Evolutionary conservation across 2,797 vertebrate genomes (phyloP), one percentile per base, ranked within the genome.

Genomic region (Acanthurus lineatus): DNA sequence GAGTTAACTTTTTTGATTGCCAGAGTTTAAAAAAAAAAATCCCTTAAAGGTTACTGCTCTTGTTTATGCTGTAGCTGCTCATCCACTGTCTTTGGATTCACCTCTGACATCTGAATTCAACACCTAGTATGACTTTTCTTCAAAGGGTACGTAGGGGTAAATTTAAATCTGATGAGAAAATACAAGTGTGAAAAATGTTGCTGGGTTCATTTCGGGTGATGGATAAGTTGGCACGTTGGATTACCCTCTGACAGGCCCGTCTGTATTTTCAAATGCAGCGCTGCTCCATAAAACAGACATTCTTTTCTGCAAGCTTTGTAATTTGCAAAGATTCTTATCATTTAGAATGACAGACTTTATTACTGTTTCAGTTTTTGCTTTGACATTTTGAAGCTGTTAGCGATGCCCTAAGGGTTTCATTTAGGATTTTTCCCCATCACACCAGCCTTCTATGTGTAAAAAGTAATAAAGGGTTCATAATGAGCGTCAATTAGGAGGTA

Each of bases 131-230:
- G 65, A 73, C 19, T 78, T 51, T 40, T 76, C 35, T 86, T 78
- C 66, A 3, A 6, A 40, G 42, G 71, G n/a, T 64, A 60, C 10
- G 11, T 17, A 44, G 52, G 52, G 58, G 57, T 61, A 79, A 76
- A 79, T 88, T 79, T 84, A 77, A 87, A 83, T 91, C 72, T 75
- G 82, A 77, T 67, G 86, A 87, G 81, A 84, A 83, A 81, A 82
- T 67, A 71, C 75, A 90, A 70, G 68, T 86, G 88, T 91, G 86
- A 83, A 90, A 90, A 91, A 88, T 76, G 77, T 63, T 77, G 82
- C 75, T 88, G 86, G 87, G 88, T 90, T 93, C 79, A 86, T 93
- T 90, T 90, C 32, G 76, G 86, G 76, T 92, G 92, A 92, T 90
- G 86, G 89, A 93, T 92, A 85, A 83, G 73, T 82, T 75, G 69